Evolutionary conservation across 1,140 invertebrate species (phyloP).

Genomic region (Drosophila pallidifrons): DNA sequence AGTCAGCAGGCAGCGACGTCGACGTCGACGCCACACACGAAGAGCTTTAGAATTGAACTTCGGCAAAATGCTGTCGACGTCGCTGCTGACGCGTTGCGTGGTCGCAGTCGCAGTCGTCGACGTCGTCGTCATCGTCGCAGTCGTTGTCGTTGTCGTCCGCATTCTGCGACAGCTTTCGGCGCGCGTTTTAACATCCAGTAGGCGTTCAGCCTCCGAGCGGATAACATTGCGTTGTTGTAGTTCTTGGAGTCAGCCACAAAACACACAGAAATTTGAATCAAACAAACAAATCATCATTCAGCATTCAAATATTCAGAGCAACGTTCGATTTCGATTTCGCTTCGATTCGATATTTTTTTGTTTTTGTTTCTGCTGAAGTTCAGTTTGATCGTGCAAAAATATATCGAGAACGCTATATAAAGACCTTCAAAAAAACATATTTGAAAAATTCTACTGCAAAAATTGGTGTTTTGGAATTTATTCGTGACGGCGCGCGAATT

Average conservation of each 20-base stretch:
- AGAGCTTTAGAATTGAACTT: slow-evolving; percentile 21
- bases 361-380: no score
- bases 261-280: slow-evolving; percentile 9
- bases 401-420: background rate
- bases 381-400: background rate
- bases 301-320: background rate
- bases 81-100: slow-evolving; percentile 5
- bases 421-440: no score
- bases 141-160: slow-evolving; percentile 46
- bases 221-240: slow-evolving; percentile 84
- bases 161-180: slow-evolving; percentile 74
- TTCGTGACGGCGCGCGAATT: background rate
- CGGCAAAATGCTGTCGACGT: slow-evolving; percentile 32
- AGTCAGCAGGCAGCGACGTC: slow-evolving; percentile 1
- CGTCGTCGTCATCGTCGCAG: slow-evolving; percentile 29
- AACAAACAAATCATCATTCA: slow-evolving; percentile 6
- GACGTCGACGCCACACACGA: slow-evolving; percentile 32
- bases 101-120: slow-evolving; percentile 4
- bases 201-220: slow-evolving; percentile 85
- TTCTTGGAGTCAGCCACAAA: slow-evolving; percentile 66
- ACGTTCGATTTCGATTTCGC: slow-evolving; percentile 9
- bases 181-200: slow-evolving; percentile 78
- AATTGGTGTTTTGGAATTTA: background rate
- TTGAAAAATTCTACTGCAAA: no score
- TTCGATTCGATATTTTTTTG: no score